Evolutionary conservation across 2,113 vertebrate genomes (phyloP), one percentile per base, ranked within the genome.

Genomic region (Salvator merianae): DNA sequence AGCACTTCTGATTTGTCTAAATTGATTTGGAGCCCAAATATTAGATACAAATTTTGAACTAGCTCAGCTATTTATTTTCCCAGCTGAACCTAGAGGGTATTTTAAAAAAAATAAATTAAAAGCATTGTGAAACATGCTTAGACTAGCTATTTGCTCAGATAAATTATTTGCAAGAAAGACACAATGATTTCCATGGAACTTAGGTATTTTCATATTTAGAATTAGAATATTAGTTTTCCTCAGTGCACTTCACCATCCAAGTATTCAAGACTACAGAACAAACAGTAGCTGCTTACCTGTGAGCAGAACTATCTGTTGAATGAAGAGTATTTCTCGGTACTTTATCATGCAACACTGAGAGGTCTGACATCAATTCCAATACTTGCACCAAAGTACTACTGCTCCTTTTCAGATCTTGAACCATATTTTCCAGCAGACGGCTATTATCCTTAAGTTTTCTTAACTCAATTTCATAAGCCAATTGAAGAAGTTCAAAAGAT

Each of bases 401-500:
- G 85, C 93, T 96, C 53, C 89, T 86, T 24, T 93, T 90, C 85
- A 99, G 91, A 86, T 94, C 94, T 43, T 92, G 86, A 24, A 94
- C 87, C 72, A 97, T 81, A 66, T 93, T 95, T 80, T 91, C 93
- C 66, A 99, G 94, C 0, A 96, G 96, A 73, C 79, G 84, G 82
- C 91, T 79, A 71, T 96, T 88, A 2, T 82, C 94, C 90, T 87
- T 92, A 65, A 96, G 96, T 50, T 91, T 95, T 83, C 94, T 96
- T 74, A 97, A 86, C 91, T 99, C 98, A 84, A 96, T 92, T 92
- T 98, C 96, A 91, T 92, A 98, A 50, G 94, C 95, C 81, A 99
- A 88, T 59, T 95, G 96, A 63, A 99, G 84, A 87, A 99, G 91
- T 38, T 99, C 98, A 91, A 98, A 98, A 5, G 96, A 98, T 3